Conservation (phyloP, 2,888 invertebrate species). For the Stenodera caucasica region DNA sequence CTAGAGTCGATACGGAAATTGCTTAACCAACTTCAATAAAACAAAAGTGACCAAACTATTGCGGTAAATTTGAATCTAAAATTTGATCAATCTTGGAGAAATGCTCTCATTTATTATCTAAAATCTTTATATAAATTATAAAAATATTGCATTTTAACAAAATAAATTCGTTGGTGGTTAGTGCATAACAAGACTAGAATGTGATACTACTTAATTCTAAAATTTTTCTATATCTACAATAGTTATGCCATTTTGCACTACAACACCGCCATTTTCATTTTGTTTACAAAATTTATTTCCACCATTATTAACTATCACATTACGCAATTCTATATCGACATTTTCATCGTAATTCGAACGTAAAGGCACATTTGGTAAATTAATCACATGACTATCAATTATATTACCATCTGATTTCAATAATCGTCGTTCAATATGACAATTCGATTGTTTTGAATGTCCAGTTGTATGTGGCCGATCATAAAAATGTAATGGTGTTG, state of each 20-base stretch:
- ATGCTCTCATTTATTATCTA: not conserved
- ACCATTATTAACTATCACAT: conserved; percentile 18
- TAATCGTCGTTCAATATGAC: conserved; percentile 34
- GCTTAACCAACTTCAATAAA: too few species aligned
- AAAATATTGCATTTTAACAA: conserved; percentile 3
- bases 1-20: too few species aligned
- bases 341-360: conserved; percentile 36
- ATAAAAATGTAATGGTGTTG: conserved; percentile 46
- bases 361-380: conserved; percentile 33
- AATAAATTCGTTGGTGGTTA: not conserved
- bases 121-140: not conserved
- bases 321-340: conserved; percentile 34
- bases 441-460: conserved; percentile 10
- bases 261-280: conserved; percentile 24
- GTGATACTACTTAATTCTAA: not conserved
- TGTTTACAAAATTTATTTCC: not conserved
- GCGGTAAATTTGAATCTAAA: not conserved
- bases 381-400: conserved; percentile 35
- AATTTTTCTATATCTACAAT: conserved; percentile 33
- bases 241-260: conserved; percentile 32
- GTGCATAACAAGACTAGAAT: not conserved
- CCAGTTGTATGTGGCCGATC: conserved; percentile 31
- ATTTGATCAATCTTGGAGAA: too few species aligned
- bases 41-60: too few species aligned
- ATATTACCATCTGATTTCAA: conserved; percentile 49